phyloP scores from a whole-genome alignment of 2,113 vertebrate genomes.

The Nematolebias whitei region DNA sequence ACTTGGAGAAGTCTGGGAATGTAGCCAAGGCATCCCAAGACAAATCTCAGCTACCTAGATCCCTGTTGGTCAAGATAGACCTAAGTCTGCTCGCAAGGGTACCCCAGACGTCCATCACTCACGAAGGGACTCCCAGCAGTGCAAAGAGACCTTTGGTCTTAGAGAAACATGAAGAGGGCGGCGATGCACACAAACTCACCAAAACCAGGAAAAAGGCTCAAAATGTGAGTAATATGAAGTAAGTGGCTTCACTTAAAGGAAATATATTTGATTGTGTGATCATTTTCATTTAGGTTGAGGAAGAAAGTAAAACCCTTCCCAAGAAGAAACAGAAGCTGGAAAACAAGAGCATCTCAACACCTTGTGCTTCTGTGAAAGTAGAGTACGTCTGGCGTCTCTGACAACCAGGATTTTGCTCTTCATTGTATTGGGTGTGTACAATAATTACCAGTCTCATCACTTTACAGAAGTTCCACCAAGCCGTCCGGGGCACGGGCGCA shows the following conservation, averaged over 20 bases:
- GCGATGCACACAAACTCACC: constrained; percentile 29
- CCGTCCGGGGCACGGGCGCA: constrained; percentile 64
- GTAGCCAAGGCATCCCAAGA: constrained; percentile 59
- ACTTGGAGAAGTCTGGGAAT: constrained; percentile 44
- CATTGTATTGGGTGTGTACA: not conserved
- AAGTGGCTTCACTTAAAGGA: not conserved
- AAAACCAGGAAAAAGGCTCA: constrained; percentile 76
- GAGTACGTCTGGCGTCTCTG: constrained; percentile 75
- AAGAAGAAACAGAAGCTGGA: constrained; percentile 81
- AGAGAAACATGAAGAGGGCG: constrained; percentile 57
- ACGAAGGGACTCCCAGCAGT: constrained; percentile 20
- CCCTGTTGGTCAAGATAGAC: constrained; percentile 88
- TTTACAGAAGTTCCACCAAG: constrained; percentile 71
- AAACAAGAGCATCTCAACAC: constrained; percentile 63
- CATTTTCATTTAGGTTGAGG: constrained; percentile 66
- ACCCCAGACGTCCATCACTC: constrained; percentile 62
- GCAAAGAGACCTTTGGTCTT: constrained; percentile 63
- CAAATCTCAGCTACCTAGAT: not conserved
- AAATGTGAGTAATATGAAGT: constrained; percentile 44
- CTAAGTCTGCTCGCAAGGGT: constrained; percentile 84
- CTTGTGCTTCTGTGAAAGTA: constrained; percentile 60
- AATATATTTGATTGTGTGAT: constrained; percentile 5
- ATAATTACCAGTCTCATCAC: not conserved
- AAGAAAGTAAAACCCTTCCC: constrained; percentile 56
- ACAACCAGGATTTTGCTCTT: not conserved